Evolutionary conservation across 1,140 invertebrate species (phyloP).

Genomic region (Nomia melanderi): DNA sequence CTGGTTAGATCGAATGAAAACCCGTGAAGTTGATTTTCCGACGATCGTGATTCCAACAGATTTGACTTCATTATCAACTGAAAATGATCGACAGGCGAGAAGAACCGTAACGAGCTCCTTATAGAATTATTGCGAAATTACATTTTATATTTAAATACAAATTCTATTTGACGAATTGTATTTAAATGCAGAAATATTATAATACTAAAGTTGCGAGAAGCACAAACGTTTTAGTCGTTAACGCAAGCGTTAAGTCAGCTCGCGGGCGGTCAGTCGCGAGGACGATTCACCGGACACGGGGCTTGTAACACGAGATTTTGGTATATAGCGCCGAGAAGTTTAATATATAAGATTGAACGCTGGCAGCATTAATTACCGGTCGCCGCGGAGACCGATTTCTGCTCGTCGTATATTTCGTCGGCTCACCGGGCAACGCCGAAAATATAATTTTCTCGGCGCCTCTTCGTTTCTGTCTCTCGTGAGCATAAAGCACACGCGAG

Average conservation of each 20-base stretch:
- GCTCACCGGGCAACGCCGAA: conserved; percentile 41
- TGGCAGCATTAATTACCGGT: conserved; percentile 48
- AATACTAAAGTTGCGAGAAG: too few relatives aligned
- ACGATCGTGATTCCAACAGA: too few relatives aligned
- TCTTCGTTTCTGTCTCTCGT: neutral
- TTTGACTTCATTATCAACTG: too few relatives aligned
- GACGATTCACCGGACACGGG: neutral
- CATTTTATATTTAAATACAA: too few relatives aligned
- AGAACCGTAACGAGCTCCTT: too few relatives aligned
- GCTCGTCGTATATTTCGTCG: conserved; percentile 48
- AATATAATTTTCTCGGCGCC: conserved; percentile 40
- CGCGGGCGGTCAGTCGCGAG: neutral
- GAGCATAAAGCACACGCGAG: conserved; percentile 53
- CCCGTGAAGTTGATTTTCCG: too few relatives aligned
- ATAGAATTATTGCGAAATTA: too few relatives aligned
- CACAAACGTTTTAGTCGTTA: too few relatives aligned
- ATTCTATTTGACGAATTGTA: too few relatives aligned
- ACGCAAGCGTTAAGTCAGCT: neutral
- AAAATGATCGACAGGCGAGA: too few relatives aligned
- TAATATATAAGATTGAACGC: conserved; percentile 45
- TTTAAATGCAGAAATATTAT: too few relatives aligned
- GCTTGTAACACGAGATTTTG: conserved; percentile 36
- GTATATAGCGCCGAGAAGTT: conserved; percentile 18
- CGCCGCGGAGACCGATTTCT: conserved; percentile 30
- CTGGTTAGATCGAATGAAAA: too few relatives aligned